phyloP scores from a whole-genome alignment of 2,113 vertebrate genomes.

The Euleptes europaea region DNA sequence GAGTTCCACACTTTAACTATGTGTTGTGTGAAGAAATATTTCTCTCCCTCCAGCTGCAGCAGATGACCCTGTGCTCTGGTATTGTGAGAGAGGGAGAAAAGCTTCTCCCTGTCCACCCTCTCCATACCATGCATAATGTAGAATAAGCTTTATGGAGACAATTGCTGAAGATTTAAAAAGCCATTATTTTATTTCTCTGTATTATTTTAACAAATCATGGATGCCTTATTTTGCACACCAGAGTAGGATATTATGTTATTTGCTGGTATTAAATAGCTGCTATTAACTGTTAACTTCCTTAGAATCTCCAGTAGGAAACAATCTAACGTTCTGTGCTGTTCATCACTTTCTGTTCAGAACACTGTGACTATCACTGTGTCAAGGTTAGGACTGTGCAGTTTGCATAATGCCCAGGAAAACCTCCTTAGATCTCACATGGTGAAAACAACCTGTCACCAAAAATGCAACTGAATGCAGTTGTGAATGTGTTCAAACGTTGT shows the following conservation, averaged over 20 bases:
- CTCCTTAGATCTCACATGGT: background rate
- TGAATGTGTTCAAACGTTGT: background rate
- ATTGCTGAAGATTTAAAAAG: slow-evolving; percentile 20
- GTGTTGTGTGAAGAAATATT: no score
- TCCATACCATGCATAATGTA: no score
- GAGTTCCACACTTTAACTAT: no score
- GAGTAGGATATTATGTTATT: slow-evolving; percentile 1
- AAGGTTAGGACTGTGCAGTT: background rate
- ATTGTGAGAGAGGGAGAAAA: no score
- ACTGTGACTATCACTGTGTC: background rate
- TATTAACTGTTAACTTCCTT: slow-evolving; percentile 34
- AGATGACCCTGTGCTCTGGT: no score
- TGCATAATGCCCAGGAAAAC: background rate
- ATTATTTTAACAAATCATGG: slow-evolving; percentile 3
- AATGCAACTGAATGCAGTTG: background rate
- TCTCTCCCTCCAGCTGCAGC: no score
- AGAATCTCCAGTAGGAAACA: slow-evolving; percentile 21
- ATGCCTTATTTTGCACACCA: slow-evolving; percentile 8
- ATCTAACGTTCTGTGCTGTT: background rate
- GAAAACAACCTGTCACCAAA: background rate
- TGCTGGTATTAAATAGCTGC: slow-evolving; percentile 2
- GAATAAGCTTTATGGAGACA: background rate
- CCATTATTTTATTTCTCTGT: background rate
- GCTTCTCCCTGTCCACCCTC: no score
- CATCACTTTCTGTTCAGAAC: background rate